Evolutionary conservation across 2,113 vertebrate genomes (phyloP).

Genomic region (Gallinago media): DNA sequence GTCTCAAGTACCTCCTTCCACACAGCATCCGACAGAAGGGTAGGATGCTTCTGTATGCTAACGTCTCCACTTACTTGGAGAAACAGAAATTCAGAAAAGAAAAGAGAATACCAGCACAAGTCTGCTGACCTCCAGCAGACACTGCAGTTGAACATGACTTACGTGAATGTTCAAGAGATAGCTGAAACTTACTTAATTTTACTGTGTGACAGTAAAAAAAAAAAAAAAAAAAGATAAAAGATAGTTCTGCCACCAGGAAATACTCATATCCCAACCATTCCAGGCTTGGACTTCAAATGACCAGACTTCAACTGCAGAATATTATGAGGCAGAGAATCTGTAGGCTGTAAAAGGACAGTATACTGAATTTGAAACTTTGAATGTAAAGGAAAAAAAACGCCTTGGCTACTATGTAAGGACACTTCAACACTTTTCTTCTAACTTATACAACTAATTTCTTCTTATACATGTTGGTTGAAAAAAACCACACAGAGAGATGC

Average conservation of each 20-base stretch:
- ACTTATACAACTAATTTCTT: neutral
- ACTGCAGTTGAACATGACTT: neutral
- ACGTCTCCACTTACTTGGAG: neutral
- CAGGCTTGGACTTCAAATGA: neutral
- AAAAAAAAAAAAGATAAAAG: neutral
- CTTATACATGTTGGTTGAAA: neutral
- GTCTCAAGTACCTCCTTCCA: neutral
- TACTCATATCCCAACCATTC: neutral
- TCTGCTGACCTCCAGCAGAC: neutral
- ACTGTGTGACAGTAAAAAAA: fast-evolving
- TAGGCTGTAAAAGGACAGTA: neutral
- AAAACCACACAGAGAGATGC: neutral
- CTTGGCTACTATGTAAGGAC: neutral
- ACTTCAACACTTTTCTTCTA: neutral
- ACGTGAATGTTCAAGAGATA: neutral
- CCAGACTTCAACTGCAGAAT: neutral
- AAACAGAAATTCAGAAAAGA: neutral
- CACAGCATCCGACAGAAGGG: fast-evolving
- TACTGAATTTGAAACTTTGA: neutral
- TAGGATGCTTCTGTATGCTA: neutral
- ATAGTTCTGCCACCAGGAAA: neutral
- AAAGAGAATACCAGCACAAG: neutral
- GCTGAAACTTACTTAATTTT: neutral
- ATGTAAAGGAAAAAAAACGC: neutral
- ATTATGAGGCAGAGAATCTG: neutral